Evolutionary conservation across 1,140 invertebrate species (phyloP), one percentile per base, ranked within the genome.

Genomic region (Globodera rostochiensis): DNA sequence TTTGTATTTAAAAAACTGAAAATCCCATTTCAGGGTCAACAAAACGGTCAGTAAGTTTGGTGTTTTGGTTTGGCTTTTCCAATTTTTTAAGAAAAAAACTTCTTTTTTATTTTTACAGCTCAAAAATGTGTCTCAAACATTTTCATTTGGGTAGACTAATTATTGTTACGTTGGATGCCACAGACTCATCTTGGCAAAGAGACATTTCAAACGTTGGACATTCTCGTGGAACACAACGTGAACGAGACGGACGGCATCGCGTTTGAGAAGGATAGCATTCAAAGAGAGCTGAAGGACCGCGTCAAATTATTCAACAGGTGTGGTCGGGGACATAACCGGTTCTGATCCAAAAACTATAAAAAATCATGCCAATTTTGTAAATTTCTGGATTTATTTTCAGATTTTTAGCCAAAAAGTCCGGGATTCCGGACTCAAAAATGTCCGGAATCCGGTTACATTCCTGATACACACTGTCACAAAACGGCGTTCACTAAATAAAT

Each of bases 11-110:
- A 25, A 25, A 25, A 25, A 25, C 25, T 25, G 1, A 25, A 25
- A 25, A 25, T 25, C 25, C 25, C 25, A 25, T 36, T 79, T 80
- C 7, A 69, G 21, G 36, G 15, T 74, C 13, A 49, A 25, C 19
- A 80, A 80, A 78, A 69, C 77, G 64, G 64, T 67, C 25, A 46
- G 57, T 74, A 45, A 46, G 53, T 46, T 36, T 45, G n/a, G 6
- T 74, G 19, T 25, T 25, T 25, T 25, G 25, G 25, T 25, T 25
- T 25, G 25, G 25, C 25, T 25, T 25, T 25, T 25, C 25, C 25
- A 25, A 25, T 25, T 25, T 53, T 53, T 75, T 75, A 21, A 53
- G 13, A 53, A 25, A 25, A 25, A 25, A 25, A 25, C 0, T 25
- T 25, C 1, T 25, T 25, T 25, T 25, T 25, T 0, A 25, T 25